phyloP scores from a whole-genome alignment of 2,113 vertebrate genomes.

The Phalacrocorax carbo region DNA sequence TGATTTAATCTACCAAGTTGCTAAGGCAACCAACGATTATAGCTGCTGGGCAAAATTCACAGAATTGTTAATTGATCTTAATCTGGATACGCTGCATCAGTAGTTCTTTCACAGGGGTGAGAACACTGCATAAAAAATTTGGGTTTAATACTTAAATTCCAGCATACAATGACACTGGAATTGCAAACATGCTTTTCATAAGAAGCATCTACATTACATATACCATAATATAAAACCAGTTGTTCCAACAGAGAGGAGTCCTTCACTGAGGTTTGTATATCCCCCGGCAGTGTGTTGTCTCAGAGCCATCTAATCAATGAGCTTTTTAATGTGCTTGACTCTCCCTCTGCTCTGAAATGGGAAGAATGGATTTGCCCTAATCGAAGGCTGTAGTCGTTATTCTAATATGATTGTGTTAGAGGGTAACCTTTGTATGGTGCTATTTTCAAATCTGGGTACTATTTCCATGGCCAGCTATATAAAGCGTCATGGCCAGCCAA shows the following conservation, averaged over 20 bases:
- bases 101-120: not conserved
- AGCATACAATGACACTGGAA: not conserved
- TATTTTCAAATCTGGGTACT: not conserved
- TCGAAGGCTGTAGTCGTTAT: not conserved
- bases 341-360: not conserved
- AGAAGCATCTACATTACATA: not conserved
- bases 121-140: not conserved
- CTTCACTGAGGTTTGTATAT: not conserved
- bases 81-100: conserved; percentile 17
- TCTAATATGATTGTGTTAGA: not conserved
- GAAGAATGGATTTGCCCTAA: conserved; percentile 12
- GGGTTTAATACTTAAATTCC: not conserved
- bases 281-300: not conserved
- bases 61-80: conserved; percentile 68
- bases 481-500: not conserved
- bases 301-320: conserved; percentile 35
- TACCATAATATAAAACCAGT: not conserved
- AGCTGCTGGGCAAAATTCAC: conserved; percentile 58
- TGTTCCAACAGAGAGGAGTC: not conserved
- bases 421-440: not conserved
- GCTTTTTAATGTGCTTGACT: conserved; percentile 17
- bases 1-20: conserved; percentile 60
- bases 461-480: not conserved
- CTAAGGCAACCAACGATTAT: conserved; percentile 64
- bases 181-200: not conserved